Conservation (phyloP, 2,113 vertebrate species). For the Ceratotherium simum region DNA sequence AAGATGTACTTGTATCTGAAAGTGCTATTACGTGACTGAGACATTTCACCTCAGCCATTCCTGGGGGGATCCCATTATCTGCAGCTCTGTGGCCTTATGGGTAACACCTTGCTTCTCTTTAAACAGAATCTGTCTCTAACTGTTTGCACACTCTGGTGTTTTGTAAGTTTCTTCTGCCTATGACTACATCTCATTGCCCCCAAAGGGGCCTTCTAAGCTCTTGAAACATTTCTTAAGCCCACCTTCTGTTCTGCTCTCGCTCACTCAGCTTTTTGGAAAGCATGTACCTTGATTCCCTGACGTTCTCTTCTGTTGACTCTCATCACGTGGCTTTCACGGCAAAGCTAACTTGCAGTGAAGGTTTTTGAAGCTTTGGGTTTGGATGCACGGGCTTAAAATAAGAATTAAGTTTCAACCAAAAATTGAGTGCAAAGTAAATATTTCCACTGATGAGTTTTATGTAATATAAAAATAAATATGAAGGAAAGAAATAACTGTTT, state of each 20-base stretch:
- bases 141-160: conserved; percentile 25
- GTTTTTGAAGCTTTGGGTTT: conserved; percentile 22
- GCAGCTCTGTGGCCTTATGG: background rate
- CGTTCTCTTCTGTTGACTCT: background rate
- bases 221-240: conserved; percentile 31
- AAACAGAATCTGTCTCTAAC: conserved; percentile 58
- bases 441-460: background rate
- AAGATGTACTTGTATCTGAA: background rate
- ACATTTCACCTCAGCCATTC: background rate
- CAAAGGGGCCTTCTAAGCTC: background rate
- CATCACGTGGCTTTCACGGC: background rate
- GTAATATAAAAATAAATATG: background rate
- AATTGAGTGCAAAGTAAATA: background rate
- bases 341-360: conserved; percentile 26
- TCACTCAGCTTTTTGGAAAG: background rate
- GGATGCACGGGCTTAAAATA: background rate
- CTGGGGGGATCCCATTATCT: conserved; percentile 27
- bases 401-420: background rate
- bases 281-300: background rate
- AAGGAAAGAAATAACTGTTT: background rate
- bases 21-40: background rate
- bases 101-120: conserved; percentile 43
- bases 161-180: background rate
- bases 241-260: background rate
- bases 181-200: conserved; percentile 22